Base-by-base conservation (phyloP, 2,888 invertebrate genomes). In the Tinea semifulvella region DNA sequence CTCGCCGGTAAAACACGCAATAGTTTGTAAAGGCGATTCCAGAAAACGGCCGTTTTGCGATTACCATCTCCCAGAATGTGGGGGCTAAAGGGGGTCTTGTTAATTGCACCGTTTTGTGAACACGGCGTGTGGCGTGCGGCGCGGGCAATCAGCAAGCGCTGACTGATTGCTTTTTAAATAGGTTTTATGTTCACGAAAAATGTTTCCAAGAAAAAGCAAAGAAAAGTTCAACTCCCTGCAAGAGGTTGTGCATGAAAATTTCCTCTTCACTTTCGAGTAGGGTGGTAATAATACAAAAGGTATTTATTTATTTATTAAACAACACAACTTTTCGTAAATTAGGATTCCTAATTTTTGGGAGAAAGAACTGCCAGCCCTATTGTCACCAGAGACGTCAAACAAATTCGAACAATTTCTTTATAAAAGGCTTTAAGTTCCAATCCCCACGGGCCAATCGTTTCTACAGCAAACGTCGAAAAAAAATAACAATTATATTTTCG, bases 81-180 rank as follows among this genome's bases (percentile, higher is more conserved):
- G 57, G 61, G 61, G 62, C 56, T 56, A 57, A 45, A 39, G 47
- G 65, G 67, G 67, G 64, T 61, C 68, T 62, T 72, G 79, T 76
- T 80, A 80, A 80, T 80, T 80, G 79, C 79, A 62, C 76, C 80
- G 80, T 80, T 80, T 80, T 80, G 80, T 80, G 80, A 80, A 80
- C 80, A 80, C 73, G 38, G 13, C 61, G 63, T 61, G 65, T 77
- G 64, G 79, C 79, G 77, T 79, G 80, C 72, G 59, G 61, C 61
- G 66, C 61, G 63, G 65, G 77, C 72, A 80, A 80, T 80, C 80
- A 79, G 68, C 76, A 67, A 55, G 62, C 69, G 53, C 74, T 79
- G 80, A 80, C 77, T 80, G 79, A 80, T 80, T 76, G 79, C 80
- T 77, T 80, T 80, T 80, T 80, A 80, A 80, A 79, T 79, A 79